Percentiles rank a stretch among this genome's conserved stretches.
phyloP scores from a whole-genome alignment of 2,888 invertebrate species.

The Dasypolia templi region DNA sequence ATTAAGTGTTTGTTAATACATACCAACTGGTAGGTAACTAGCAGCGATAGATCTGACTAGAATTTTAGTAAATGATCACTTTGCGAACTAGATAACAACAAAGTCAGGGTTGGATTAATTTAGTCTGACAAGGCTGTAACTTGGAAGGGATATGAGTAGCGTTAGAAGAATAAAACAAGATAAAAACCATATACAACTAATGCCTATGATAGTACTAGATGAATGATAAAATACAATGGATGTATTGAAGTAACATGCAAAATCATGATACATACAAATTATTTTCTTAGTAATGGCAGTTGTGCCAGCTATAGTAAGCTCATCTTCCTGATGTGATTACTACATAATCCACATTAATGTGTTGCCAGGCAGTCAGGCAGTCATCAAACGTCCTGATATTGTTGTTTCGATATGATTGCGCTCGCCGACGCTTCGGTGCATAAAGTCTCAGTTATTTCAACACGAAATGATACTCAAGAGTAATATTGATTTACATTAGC shows the following conservation, averaged over 20 bases:
- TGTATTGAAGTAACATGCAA: background rate
- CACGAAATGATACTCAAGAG: slow-evolving; percentile 39
- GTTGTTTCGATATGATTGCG: slow-evolving; percentile 47
- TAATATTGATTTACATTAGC: slow-evolving; percentile 52
- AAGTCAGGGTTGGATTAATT: slow-evolving; percentile 69
- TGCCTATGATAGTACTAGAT: background rate
- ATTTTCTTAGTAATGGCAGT: background rate
- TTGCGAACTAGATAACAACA: slow-evolving; percentile 61
- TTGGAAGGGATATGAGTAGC: slow-evolving; percentile 55
- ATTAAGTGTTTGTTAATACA: slow-evolving; percentile 47
- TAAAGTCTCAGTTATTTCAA: slow-evolving; percentile 48
- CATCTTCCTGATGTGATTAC: slow-evolving; percentile 34
- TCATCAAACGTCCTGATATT: slow-evolving; percentile 35
- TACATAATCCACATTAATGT: slow-evolving; percentile 20
- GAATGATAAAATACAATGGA: background rate
- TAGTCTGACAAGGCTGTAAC: slow-evolving; percentile 52
- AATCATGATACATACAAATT: background rate
- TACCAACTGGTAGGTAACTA: slow-evolving; percentile 14
- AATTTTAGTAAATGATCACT: slow-evolving; percentile 57
- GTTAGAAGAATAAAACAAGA: slow-evolving; percentile 41
- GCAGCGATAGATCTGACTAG: slow-evolving; percentile 43
- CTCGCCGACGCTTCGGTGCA: slow-evolving; percentile 44
- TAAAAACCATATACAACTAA: slow-evolving; percentile 2
- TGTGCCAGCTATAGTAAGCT: background rate
- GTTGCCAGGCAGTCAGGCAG: slow-evolving; percentile 10